phyloP scores from a whole-genome alignment of 2,797 vertebrate genomes.

The Hozukius guyotensis region DNA sequence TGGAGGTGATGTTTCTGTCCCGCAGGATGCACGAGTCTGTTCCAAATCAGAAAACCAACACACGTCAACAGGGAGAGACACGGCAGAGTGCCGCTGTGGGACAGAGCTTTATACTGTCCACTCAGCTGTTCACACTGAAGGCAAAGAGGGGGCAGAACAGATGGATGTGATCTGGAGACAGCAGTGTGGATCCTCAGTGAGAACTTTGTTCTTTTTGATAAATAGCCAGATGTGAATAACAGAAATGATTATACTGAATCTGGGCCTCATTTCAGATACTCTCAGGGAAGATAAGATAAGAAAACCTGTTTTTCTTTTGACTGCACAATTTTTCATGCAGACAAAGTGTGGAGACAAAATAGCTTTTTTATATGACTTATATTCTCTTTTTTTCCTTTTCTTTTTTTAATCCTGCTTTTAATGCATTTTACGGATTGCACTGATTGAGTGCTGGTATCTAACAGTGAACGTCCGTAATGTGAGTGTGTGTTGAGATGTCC shows the following conservation, averaged over 20 bases:
- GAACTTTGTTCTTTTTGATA: not conserved
- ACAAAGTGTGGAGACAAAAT: not conserved
- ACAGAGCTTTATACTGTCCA: slow-evolving; percentile 7
- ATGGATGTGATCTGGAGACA: not conserved
- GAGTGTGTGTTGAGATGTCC: too few relatives aligned
- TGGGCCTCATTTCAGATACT: not conserved
- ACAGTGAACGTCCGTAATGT: too few relatives aligned
- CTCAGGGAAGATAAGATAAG: not conserved
- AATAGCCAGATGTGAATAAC: not conserved
- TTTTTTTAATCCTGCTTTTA: not conserved
- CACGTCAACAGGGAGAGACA: slow-evolving; percentile 41
- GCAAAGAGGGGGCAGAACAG: not conserved
- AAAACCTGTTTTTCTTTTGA: not conserved
- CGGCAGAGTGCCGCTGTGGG: slow-evolving; percentile 24
- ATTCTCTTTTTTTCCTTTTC: not conserved
- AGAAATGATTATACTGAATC: not conserved
- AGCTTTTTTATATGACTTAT: not conserved
- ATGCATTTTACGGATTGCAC: not conserved
- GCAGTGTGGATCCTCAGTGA: not conserved
- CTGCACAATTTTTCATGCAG: not conserved
- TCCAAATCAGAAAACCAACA: slow-evolving; percentile 73
- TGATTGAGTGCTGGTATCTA: too few relatives aligned
- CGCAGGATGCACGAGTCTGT: slow-evolving; percentile 92
- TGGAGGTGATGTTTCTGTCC: slow-evolving; percentile 89
- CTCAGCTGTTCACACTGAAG: slow-evolving; percentile 5